Conservation (phyloP, 2,888 invertebrate genomes). For the Oxytorus armatus region DNA sequence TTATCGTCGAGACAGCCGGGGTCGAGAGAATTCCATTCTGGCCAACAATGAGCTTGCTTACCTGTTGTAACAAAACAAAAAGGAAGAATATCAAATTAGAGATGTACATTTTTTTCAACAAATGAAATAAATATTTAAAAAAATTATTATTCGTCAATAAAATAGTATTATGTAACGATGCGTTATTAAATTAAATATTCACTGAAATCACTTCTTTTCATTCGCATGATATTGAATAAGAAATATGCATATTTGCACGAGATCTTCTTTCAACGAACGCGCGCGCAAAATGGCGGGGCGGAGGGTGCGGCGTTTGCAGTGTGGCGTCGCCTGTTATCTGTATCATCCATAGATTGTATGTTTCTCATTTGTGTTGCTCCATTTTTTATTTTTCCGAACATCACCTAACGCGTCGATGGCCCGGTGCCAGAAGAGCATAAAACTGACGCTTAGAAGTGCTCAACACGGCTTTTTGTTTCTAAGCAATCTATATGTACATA, state of each 20-base stretch:
- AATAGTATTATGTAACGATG: too few relatives aligned
- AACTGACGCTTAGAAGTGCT: neutral
- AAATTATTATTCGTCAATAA: too few relatives aligned
- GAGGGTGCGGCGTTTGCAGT: slow-evolving; percentile 22
- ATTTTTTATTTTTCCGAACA: slow-evolving; percentile 10
- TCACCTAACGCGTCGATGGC: slow-evolving; percentile 12
- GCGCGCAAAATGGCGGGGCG: neutral
- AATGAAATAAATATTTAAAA: neutral
- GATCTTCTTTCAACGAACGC: neutral
- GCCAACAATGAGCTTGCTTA: slow-evolving; percentile 94
- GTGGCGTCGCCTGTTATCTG: neutral
- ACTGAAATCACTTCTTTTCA: too few relatives aligned
- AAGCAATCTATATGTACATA: neutral
- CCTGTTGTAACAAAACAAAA: slow-evolving; percentile 85
- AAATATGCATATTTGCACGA: too few relatives aligned
- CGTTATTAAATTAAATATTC: too few relatives aligned
- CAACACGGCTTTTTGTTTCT: neutral
- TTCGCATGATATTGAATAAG: neutral
- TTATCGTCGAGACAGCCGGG: slow-evolving; percentile 97
- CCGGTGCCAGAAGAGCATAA: slow-evolving; percentile 6
- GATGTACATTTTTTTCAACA: neutral
- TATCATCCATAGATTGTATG: slow-evolving; percentile 1
- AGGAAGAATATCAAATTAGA: neutral
- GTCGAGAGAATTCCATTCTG: slow-evolving; percentile 98
- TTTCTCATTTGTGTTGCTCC: neutral